Evolutionary conservation across 2,797 vertebrate genomes (phyloP).

Genomic region (Nannoperca obscura): DNA sequence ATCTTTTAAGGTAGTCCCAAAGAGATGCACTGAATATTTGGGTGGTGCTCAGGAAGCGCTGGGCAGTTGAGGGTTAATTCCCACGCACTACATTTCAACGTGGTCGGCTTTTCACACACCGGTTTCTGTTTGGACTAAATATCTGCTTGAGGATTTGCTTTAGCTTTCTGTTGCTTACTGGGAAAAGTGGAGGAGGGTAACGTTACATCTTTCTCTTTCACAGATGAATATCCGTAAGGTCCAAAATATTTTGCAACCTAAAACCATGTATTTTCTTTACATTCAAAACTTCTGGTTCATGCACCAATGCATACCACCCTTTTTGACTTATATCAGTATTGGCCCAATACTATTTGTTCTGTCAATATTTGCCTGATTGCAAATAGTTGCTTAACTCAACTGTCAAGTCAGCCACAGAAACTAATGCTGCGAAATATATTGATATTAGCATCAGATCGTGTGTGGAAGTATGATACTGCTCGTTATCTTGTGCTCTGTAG

Average conservation of each 20-base stretch:
- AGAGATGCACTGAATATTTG: slow-evolving; percentile 51
- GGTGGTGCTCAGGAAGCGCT: not conserved
- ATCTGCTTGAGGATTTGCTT: not conserved
- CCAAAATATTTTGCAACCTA: not conserved
- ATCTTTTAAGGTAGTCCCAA: slow-evolving; percentile 79
- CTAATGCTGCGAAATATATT: not conserved
- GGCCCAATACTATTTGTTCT: not conserved
- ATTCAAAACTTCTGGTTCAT: not conserved
- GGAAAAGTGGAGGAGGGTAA: not conserved
- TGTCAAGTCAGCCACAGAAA: not conserved
- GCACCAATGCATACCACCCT: not conserved
- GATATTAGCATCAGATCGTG: not conserved
- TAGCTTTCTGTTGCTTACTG: not conserved
- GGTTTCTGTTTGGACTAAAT: slow-evolving; percentile 20
- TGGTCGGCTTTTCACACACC: slow-evolving; percentile 30
- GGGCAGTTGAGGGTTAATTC: slow-evolving; percentile 76
- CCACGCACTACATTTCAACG: slow-evolving; percentile 58
- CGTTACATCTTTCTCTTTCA: too few relatives aligned
- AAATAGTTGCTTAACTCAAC: not conserved
- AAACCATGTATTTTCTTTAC: not conserved
- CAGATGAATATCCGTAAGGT: not conserved
- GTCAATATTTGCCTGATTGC: not conserved
- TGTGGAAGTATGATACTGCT: not conserved
- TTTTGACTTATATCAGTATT: not conserved
- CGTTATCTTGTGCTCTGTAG: not conserved